Evolutionary conservation across 2,888 invertebrate species (phyloP).

Genomic region (Drosophila mayaguana): DNA sequence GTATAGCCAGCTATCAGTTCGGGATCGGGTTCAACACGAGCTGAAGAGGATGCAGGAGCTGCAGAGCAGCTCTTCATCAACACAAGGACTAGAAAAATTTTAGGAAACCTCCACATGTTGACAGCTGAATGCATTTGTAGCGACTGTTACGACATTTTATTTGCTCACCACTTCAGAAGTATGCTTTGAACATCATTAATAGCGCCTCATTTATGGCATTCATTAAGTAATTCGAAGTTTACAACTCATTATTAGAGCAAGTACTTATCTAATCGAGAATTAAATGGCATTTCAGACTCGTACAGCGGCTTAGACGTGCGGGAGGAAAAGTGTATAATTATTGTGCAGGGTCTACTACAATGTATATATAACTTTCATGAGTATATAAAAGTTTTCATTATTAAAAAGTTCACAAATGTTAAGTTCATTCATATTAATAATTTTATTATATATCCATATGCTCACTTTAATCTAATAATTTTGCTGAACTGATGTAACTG

Average conservation of each 20-base stretch:
- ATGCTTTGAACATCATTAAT: neutral
- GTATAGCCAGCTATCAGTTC: constrained; percentile 91
- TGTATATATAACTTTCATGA: too few species aligned
- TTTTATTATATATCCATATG: neutral
- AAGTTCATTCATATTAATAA: neutral
- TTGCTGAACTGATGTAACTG: too few species aligned
- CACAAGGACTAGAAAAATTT: constrained; percentile 7
- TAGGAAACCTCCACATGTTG: constrained; percentile 40
- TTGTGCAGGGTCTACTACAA: too few species aligned
- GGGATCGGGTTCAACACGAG: constrained; percentile 86
- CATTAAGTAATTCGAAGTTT: constrained; percentile 15
- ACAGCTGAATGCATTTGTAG: neutral
- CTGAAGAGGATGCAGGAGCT: constrained; percentile 32
- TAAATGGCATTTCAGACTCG: neutral
- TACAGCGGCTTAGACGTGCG: neutral
- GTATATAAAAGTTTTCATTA: too few species aligned
- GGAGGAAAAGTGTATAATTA: too few species aligned
- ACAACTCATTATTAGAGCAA: neutral
- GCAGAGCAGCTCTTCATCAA: constrained; percentile 5
- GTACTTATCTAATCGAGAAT: constrained; percentile 41
- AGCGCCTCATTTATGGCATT: constrained; percentile 26
- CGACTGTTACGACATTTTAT: constrained; percentile 24
- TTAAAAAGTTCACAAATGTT: too few species aligned
- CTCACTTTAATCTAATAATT: neutral
- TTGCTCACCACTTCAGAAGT: neutral